Evolutionary conservation across 1,140 invertebrate species (phyloP).

Genomic region (Calycopis cecrops): DNA sequence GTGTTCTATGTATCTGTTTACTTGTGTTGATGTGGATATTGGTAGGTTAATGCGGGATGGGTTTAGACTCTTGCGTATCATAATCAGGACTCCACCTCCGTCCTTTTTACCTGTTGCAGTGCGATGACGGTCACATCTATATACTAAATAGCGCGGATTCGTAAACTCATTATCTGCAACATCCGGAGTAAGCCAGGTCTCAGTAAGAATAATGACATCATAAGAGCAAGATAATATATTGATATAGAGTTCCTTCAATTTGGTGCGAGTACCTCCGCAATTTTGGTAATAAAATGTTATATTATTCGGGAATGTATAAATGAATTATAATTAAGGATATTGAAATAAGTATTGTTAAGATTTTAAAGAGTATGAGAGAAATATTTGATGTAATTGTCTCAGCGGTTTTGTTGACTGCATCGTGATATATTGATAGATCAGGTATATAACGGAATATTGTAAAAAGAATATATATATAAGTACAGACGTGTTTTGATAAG

Average conservation of each 20-base stretch:
- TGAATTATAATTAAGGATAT: neutral
- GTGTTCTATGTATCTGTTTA: no score
- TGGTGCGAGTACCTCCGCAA: constrained; percentile 23
- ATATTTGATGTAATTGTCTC: no score
- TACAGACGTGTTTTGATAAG: no score
- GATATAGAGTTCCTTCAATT: constrained; percentile 21
- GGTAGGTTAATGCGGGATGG: no score
- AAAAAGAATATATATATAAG: no score
- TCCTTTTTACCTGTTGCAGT: constrained; percentile 8
- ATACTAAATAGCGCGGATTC: no score
- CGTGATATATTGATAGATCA: no score
- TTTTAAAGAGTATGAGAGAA: neutral
- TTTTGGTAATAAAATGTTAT: constrained; percentile 23
- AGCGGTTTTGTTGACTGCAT: no score
- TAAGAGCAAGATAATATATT: constrained; percentile 18
- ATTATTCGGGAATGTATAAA: neutral
- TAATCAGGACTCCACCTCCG: constrained; percentile 24
- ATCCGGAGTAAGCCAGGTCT: constrained; percentile 23
- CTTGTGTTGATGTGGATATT: no score
- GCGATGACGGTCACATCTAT: constrained; percentile 21
- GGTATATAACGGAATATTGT: no score
- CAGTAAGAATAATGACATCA: constrained; percentile 25
- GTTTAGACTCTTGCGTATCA: neutral
- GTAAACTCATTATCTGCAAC: constrained; percentile 20
- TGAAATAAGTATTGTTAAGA: neutral